Evolutionary conservation across 1,140 invertebrate genomes (phyloP).

Genomic region (Pogonomyrmex californicus): DNA sequence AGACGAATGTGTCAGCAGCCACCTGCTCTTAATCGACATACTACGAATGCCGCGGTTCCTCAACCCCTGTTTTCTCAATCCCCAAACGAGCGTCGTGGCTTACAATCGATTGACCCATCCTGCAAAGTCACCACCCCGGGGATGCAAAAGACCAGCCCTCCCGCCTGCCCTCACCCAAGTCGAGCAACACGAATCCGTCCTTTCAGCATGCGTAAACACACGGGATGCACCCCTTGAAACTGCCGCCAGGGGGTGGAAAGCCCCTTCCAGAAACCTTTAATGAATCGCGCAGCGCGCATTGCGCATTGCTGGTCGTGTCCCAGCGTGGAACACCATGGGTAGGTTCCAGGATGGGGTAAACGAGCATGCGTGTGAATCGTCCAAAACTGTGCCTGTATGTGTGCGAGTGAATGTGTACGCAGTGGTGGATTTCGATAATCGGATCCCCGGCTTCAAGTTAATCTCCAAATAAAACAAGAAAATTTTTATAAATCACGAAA

Average conservation of each 20-base stretch:
- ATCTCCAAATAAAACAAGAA: neutral
- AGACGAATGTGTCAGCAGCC: neutral
- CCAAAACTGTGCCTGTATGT: slow-evolving; percentile 27
- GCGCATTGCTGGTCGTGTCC: slow-evolving; percentile 67
- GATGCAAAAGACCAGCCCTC: slow-evolving; percentile 41
- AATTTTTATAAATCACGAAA: neutral
- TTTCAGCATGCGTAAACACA: slow-evolving; percentile 67
- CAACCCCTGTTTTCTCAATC: neutral
- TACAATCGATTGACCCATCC: slow-evolving; percentile 55
- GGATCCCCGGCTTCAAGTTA: neutral
- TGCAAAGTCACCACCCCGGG: slow-evolving; percentile 30
- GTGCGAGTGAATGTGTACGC: neutral
- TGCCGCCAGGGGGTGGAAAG: slow-evolving; percentile 40
- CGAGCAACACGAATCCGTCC: slow-evolving; percentile 58
- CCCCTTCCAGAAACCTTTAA: slow-evolving; percentile 37
- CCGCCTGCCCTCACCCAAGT: slow-evolving; percentile 53
- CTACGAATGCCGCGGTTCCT: neutral
- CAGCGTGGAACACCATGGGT: slow-evolving; percentile 42
- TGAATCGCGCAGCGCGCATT: slow-evolving; percentile 69
- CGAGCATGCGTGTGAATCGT: slow-evolving; percentile 69
- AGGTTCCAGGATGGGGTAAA: slow-evolving; percentile 25
- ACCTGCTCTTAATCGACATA: neutral
- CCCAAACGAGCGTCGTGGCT: neutral
- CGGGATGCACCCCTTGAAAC: slow-evolving; percentile 42
- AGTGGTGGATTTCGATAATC: slow-evolving; percentile 5